Evolutionary conservation across 53 echinoderm and acorn worm genomes (phyloP), one percentile per base, ranked within the genome.

Genomic region (Antedon mediterranea): DNA sequence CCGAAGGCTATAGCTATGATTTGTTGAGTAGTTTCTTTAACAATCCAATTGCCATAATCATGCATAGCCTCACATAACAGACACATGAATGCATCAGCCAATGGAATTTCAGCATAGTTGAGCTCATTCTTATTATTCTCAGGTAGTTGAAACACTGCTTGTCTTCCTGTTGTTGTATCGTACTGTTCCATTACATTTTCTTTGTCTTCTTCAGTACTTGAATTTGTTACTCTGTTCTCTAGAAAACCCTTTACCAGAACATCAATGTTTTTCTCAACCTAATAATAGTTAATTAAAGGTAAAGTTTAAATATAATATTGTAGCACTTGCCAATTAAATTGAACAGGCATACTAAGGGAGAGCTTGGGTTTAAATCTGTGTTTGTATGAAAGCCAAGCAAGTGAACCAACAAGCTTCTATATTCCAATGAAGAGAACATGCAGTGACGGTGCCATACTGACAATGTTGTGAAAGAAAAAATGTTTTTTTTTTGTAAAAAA

Each of bases 51-150:
- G 27, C 77, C 83, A 73, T 83, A 76, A 31, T 79, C 73, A 31
- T 80, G 87, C 31, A 83, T 43, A 28, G 78, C 76, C 71, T 87
- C 87, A 72, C 80, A 72, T 8, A 83, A 44, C 14, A 87, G 41
- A 41, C 72, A 73, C 73, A 86, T 32, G 7, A 82, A 29, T 1
- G 77, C 33, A 82, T 86, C 86, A 73, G 82, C 81, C 33, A 86
- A 71, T 32, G 73, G 20, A 28, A 82, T 77, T 34, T 86, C 78
- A 23, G 57, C 23, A 57, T 57, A 57, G 20, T 57, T 57, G 2
- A 57, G 57, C 23, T 57, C 57, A 11, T 6, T 18, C 20, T 57
- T 57, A 57, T 57, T 23, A 57, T 57, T 23, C 20, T 57, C 57
- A 2, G 37, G 37, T 6, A 11, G 2, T 57, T 57, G 57, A 15